A percentile compares a stretch with the other conserved stretches of the same genome.
phyloP scores from a whole-genome alignment of 2,797 vertebrate species.

The Sebastes steindachneri region DNA sequence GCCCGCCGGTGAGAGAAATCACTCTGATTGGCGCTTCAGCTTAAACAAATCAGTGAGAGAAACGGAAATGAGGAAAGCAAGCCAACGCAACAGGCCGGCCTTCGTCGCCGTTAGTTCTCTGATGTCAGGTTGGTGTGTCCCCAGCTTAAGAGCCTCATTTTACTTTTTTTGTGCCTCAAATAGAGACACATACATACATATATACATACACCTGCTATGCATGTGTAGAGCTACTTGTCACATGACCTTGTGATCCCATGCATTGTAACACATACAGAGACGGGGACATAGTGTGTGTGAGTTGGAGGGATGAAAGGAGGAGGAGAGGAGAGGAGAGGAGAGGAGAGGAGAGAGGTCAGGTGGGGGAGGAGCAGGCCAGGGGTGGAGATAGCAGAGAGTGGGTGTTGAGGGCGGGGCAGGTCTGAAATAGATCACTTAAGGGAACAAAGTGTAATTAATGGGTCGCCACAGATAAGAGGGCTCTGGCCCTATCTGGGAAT shows the following conservation, averaged over 20 bases:
- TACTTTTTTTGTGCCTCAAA: constrained; percentile 18
- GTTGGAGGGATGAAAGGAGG: not conserved
- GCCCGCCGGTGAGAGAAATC: too few relatives aligned
- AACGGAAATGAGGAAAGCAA: too few relatives aligned
- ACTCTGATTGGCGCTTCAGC: too few relatives aligned
- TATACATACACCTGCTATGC: constrained; percentile 10
- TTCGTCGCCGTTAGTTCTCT: too few relatives aligned
- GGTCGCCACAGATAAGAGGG: constrained; percentile 86
- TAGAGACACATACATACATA: not conserved
- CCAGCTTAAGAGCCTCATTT: not conserved
- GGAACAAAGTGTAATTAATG: constrained; percentile 92
- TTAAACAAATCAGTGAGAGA: too few relatives aligned
- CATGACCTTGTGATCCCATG: constrained; percentile 55
- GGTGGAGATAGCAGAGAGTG: constrained; percentile 76
- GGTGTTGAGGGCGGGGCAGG: constrained; percentile 80
- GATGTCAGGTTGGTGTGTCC: too few relatives aligned
- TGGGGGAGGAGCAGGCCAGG: constrained; percentile 70
- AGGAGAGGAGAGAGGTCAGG: constrained; percentile 56
- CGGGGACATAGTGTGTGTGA: not conserved
- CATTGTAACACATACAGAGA: constrained; percentile 29
- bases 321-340: constrained; percentile 7
- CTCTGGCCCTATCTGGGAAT: constrained; percentile 87
- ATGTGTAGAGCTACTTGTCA: constrained; percentile 48
- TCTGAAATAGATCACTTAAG: constrained; percentile 90
- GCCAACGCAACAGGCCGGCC: too few relatives aligned